These are phyloP conservation scores for Bombus confusus DNA, from an alignment of 1,140 invertebrate species.

Conservation along the genomic window DNA sequence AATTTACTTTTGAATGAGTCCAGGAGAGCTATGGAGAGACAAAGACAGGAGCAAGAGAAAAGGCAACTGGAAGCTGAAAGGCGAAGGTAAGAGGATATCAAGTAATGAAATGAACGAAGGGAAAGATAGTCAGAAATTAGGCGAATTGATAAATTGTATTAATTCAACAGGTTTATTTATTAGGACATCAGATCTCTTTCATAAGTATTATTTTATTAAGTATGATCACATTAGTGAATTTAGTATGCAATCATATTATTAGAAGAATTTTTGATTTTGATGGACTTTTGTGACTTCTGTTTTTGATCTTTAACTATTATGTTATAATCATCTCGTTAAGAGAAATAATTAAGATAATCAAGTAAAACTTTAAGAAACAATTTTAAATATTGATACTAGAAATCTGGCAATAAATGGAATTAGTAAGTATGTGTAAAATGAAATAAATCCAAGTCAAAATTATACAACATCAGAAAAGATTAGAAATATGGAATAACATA, in stretches of 20 bases:
- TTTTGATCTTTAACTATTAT: no score
- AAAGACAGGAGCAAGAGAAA: conserved; percentile 47
- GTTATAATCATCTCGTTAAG: no score
- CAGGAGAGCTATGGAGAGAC: conserved; percentile 44
- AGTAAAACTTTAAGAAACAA: no score
- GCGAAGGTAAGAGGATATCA: conserved; percentile 24
- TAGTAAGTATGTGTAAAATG: no score
- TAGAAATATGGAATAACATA: no score
- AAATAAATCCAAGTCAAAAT: no score
- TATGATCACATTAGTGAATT: not conserved
- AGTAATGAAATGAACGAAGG: conserved; percentile 21
- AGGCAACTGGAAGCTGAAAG: conserved; percentile 46
- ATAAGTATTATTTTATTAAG: not conserved
- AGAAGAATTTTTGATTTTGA: not conserved
- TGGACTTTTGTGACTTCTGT: not conserved
- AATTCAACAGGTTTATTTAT: not conserved
- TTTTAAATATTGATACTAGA: no score
- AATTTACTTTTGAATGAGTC: conserved; percentile 44
- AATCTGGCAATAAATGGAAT: no score
- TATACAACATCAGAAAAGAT: no score
- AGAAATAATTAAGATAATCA: no score
- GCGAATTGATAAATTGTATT: not conserved
- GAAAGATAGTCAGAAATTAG: not conserved
- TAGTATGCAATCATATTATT: not conserved
- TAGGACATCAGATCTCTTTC: no score